These are phyloP conservation scores for Burhinus bistriatus DNA, from an alignment of 2,113 vertebrate genomes.

Conservation along the genomic window DNA sequence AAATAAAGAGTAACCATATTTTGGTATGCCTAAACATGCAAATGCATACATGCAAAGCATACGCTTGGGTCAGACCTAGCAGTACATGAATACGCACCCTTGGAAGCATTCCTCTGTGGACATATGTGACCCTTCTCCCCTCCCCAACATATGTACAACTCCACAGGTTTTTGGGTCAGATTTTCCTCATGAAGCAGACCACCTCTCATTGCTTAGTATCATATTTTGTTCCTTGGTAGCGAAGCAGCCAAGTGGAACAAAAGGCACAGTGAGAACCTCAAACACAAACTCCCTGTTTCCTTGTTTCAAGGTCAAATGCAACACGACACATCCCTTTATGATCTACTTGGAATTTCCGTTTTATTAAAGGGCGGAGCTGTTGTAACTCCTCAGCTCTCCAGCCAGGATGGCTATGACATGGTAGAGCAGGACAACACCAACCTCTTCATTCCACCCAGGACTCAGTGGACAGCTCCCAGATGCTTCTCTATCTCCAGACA, in stretches of 20 bases:
- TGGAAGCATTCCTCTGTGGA: neutral
- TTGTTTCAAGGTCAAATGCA: neutral
- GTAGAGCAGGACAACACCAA: neutral
- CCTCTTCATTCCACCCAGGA: neutral
- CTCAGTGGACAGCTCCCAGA: neutral
- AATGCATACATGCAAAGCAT: neutral
- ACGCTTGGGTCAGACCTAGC: rapidly evolving
- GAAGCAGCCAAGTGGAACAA: neutral
- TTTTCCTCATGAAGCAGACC: neutral
- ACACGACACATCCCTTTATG: neutral
- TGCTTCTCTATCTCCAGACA: neutral
- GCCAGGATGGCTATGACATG: neutral
- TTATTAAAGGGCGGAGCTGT: neutral
- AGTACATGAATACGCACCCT: too few relatives aligned
- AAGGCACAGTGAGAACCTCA: neutral
- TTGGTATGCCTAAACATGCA: neutral
- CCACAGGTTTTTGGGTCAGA: neutral
- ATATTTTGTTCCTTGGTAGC: neutral
- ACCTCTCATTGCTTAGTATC: neutral
- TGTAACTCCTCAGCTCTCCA: neutral
- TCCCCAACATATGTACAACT: neutral
- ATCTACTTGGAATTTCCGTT: neutral
- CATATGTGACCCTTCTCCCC: neutral
- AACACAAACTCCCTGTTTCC: neutral
- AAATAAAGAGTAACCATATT: neutral